These are phyloP conservation scores for Chrysolina americana DNA, from an alignment of 2,888 invertebrate genomes.

Conservation along the genomic window DNA sequence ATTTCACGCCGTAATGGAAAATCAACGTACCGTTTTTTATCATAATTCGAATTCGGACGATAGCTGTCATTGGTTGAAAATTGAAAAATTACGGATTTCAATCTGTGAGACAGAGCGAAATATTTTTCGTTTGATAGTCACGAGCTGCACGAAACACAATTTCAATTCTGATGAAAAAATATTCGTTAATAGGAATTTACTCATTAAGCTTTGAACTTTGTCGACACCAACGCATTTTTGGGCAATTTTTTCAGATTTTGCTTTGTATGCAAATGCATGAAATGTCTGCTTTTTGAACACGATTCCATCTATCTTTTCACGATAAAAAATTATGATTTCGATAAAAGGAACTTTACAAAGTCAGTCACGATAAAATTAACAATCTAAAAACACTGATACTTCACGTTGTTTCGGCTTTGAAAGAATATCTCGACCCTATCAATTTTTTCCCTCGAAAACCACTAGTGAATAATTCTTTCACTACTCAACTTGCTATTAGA, in stretches of 20 bases:
- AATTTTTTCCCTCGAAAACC: too few species aligned
- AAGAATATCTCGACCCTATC: too few species aligned
- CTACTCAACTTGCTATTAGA: too few species aligned
- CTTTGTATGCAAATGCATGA: too few species aligned
- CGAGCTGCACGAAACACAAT: neutral
- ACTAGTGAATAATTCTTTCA: too few species aligned
- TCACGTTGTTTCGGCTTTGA: too few species aligned
- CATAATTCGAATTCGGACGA: neutral
- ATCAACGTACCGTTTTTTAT: neutral
- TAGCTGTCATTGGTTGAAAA: neutral
- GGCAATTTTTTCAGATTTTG: neutral
- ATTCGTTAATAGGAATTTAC: neutral
- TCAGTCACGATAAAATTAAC: too few species aligned
- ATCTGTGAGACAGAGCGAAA: neutral
- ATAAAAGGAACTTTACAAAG: too few species aligned
- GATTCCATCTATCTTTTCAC: too few species aligned
- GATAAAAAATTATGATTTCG: too few species aligned
- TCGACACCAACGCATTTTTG: neutral
- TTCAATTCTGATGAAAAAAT: neutral
- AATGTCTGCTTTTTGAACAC: too few species aligned
- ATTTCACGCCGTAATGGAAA: neutral
- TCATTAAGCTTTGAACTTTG: neutral
- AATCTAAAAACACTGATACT: too few species aligned
- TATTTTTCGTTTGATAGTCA: neutral
- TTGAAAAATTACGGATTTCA: neutral